Percentiles rank a stretch among this genome's conserved stretches.
phyloP scores from a whole-genome alignment of 53 echinoderm and acorn worm species.

The Henricia sp. region DNA sequence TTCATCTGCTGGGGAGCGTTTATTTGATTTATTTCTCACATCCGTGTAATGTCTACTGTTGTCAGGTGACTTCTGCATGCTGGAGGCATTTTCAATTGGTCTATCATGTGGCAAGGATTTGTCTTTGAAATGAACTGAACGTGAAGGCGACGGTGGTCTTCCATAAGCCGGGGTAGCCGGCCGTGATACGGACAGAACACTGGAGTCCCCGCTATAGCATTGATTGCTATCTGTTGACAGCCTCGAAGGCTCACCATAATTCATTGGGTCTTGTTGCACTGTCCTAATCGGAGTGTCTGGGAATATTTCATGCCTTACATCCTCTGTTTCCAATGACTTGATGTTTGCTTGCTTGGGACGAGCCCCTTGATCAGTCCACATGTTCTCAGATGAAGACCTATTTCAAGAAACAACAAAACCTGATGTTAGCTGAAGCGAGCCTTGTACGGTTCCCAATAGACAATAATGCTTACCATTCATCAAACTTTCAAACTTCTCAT shows the following conservation, averaged over 20 bases:
- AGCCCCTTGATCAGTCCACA: slow-evolving; percentile 91
- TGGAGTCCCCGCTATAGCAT: background rate
- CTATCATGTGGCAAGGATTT: background rate
- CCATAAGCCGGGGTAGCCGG: slow-evolving; percentile 17
- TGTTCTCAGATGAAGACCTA: slow-evolving; percentile 29
- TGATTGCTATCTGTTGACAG: slow-evolving; percentile 11
- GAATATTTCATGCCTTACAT: slow-evolving; percentile 80
- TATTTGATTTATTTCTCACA: background rate
- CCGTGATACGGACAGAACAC: background rate
- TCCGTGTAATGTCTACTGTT: background rate
- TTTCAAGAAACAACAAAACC: too few relatives aligned
- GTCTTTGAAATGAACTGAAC: slow-evolving; percentile 91
- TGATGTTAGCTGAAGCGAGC: too few relatives aligned
- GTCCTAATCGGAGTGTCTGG: slow-evolving; percentile 86
- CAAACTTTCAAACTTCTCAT: too few relatives aligned
- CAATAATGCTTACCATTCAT: too few relatives aligned
- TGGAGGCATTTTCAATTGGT: background rate
- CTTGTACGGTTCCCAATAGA: too few relatives aligned
- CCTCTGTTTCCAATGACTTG: slow-evolving; percentile 87
- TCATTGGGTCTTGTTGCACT: slow-evolving; percentile 5
- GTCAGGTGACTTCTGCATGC: background rate
- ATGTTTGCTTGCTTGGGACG: slow-evolving; percentile 82
- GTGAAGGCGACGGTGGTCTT: slow-evolving; percentile 72
- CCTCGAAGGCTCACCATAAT: background rate
- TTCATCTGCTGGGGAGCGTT: background rate